A percentile compares a stretch with the other conserved stretches of the same genome.
phyloP scores from a whole-genome alignment of 2,113 vertebrate genomes.

The Charina bottae region DNA sequence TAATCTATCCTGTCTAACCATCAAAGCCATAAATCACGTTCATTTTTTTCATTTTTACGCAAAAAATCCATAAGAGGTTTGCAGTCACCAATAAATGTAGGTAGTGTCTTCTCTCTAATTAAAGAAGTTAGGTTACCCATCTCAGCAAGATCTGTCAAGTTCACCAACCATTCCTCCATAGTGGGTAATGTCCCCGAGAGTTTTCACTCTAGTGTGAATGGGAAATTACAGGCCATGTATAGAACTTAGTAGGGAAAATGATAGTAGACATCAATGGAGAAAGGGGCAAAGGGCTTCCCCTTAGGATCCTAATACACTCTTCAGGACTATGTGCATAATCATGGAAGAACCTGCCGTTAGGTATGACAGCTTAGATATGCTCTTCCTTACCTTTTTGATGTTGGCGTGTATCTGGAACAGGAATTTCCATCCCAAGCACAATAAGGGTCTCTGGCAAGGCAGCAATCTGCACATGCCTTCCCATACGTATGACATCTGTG shows the following conservation, averaged over 20 bases:
- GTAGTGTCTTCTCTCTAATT: too few species aligned
- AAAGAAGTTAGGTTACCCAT: too few species aligned
- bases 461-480: constrained; percentile 95
- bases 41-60: too few species aligned
- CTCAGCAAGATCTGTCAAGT: too few species aligned
- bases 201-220: neutral
- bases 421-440: constrained; percentile 96
- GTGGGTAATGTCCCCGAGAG: too few species aligned
- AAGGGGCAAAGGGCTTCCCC: neutral
- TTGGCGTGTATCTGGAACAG: constrained; percentile 90
- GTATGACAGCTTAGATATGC: fast-evolving
- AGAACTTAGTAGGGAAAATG: neutral
- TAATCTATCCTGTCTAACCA: too few species aligned
- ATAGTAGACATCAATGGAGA: neutral
- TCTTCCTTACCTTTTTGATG: constrained; percentile 89
- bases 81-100: too few species aligned
- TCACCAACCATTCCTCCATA: too few species aligned
- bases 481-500: constrained; percentile 95
- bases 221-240: too few species aligned
- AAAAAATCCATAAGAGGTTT: too few species aligned
- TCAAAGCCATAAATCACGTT: too few species aligned
- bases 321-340: neutral
- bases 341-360: neutral
- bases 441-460: constrained; percentile 96
- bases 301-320: neutral